Base-by-base conservation (phyloP, 1,140 invertebrate species). In the Sycobia sp. region DNA sequence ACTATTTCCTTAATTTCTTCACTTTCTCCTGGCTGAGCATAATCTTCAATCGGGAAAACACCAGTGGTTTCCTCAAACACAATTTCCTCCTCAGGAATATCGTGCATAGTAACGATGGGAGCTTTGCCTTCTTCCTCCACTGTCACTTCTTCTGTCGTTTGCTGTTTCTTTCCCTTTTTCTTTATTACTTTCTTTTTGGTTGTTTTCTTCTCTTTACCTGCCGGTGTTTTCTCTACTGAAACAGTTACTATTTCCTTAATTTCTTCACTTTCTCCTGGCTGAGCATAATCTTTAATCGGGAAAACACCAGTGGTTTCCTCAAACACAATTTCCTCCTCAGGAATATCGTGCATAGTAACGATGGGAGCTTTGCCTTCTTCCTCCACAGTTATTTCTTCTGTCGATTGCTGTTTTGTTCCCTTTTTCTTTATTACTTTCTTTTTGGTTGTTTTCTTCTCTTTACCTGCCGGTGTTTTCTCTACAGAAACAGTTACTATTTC, bases 111-210 rank as follows among this genome's bases (percentile, higher is more conserved):
- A 39, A 22, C 68, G 34, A 66, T 62, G 63, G 77, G 68, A 53
- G 69, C 49, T 55, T 71, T 71, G 0, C 67, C 71, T 47, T 70
- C 64, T 55, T 76, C 71, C 25, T 74, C 70, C 22, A 83, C 69
- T 23, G 83, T 83, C 10, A 78, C 76, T 32, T 80, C 80, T 73
- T 84, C 80, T 7, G 81, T 84, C 0, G 79, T 73, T 68, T 83
- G 76, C 68, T 71, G 73, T 29, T 69, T 68, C 3, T 67, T 60
- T 13, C 70, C 74, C 20, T 71, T 78, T 36, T 71, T 69, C 56
- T 71, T 78, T 1, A 69, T 72, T 13, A 69, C 67, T 41, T 75
- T 79, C 44, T 73, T 80, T 14, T 71, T 74, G 9, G 34, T 72
- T 20, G 61, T 68, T 46, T 44, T 74, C 53, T 58, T 58, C 0